These are phyloP conservation scores for Colaptes auratus DNA, from an alignment of 2,113 vertebrate species.

Conservation along the genomic window DNA sequence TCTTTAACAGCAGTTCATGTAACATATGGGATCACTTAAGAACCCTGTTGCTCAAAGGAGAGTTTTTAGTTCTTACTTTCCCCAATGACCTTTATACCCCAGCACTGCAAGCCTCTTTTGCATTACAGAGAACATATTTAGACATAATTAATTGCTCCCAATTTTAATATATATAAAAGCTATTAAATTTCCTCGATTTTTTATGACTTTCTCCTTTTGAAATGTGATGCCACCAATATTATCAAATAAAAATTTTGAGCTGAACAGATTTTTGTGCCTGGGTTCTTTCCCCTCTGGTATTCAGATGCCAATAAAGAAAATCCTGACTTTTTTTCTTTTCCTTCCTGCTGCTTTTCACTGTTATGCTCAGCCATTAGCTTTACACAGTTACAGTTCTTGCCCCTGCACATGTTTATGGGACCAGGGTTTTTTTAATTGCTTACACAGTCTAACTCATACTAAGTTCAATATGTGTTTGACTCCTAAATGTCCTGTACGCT, in stretches of 20 bases:
- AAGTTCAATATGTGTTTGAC: background rate
- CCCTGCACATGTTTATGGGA: background rate
- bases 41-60: background rate
- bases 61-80: slow-evolving; percentile 37
- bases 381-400: background rate
- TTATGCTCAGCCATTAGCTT: background rate
- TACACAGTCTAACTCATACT: background rate
- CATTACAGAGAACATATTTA: background rate
- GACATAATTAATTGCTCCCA: slow-evolving; percentile 29
- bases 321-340: background rate
- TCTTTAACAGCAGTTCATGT: background rate
- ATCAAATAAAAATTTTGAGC: slow-evolving; percentile 13
- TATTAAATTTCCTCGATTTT: slow-evolving; percentile 22
- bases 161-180: slow-evolving; percentile 22
- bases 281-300: background rate
- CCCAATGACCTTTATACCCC: background rate
- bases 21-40: slow-evolving; percentile 49
- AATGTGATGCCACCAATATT: slow-evolving; percentile 9
- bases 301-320: background rate
- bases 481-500: background rate
- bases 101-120: background rate
- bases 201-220: background rate
- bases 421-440: background rate
- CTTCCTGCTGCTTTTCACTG: background rate
- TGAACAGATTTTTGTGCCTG: slow-evolving; percentile 13